Evolutionary conservation across 2,113 vertebrate genomes (phyloP), one percentile per base, ranked within the genome.

Genomic region (Oncorhynchus gorbuscha): DNA sequence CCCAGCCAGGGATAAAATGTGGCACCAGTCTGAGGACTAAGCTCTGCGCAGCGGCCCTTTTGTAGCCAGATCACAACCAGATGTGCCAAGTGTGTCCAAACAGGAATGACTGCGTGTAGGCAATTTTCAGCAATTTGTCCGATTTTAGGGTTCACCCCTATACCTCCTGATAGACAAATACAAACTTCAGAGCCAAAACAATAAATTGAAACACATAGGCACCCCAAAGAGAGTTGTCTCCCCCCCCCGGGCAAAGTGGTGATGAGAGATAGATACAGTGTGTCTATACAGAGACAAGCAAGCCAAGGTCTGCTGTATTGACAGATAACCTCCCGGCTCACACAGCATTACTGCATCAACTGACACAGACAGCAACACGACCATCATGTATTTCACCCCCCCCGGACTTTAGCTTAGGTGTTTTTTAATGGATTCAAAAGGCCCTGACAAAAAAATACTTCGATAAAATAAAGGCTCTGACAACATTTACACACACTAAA

Each of bases 51-150:
- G 30, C 79, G 71, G 86, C 84, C 79, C 88, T 87, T 91, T 92
- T 92, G 89, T 92, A 89, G 87, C 89, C 83, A 91, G 90, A 94
- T 94, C 91, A 90, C 90, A 93, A 91, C 92, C 93, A 94, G 93
- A 94, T 94, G 94, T 90, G 86, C 84, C 76, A 81, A 92, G 89
- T 92, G 92, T 89, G 88, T 92, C 93, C 89, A 92, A 93, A 92
- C 91, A 90, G 86, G 89, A 93, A 92, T 85, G 91, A 91, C 89
- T 87, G 92, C 87, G 87, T 92, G 93, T 91, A 90, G 91, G 93
- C 92, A 94, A 94, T 94, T 94, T 94, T 93, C 88, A 81, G 92
- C 92, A 94, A 94, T 94, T 94, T 94, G 93, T 94, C 93, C 93
- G 91, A 90, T 93, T 93, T 93, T 84, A 88, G 87, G 92, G 86